Base-by-base conservation (phyloP, 2,113 vertebrate species). In the Psilopsiagon aurifrons region DNA sequence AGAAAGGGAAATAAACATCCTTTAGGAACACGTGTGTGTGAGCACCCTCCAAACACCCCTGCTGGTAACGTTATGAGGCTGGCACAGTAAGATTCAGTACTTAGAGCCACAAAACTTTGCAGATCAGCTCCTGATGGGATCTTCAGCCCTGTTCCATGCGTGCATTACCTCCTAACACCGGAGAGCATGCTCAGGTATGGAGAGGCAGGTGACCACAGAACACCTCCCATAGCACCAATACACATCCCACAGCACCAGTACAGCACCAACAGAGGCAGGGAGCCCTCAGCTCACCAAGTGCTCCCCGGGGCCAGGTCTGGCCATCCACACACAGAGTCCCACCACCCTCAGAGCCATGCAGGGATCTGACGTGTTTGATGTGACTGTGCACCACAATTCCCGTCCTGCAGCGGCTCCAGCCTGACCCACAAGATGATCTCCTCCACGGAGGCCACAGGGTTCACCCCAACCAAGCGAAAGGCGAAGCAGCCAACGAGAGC, bases 21-120 rank as follows among this genome's bases (percentile, higher is more conserved):
- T 62, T 39, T n/a, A 39, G 27, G 46, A 13, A 75, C 37, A 14
- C 28, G 2, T 0, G 4, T 2, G 4, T 1, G 22, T 35, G 14
- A 20, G 39, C 22, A 11, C 4, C 62, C 70, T 33, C 18, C 51
- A 6, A 18, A 57, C 59, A 31, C 29, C 69, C 8, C 4, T 1
- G 7, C 1, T 5, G 1, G 19, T 18, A 7, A 3, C 1, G 17
- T 17, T 7, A 7, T 5, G 10, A 5, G 22, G 37, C 25, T 1
- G 9, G 33, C 0, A 8, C 1, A 1, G n/a, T 10, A 39, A 17
- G 39, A 9, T 18, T 1, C 33, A n/a, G 33, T n/a, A n/a, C 55
- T 27, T 10, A 18, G 23, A 46, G 33, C 33, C 33, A 4, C 1
- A 20, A 16, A 60, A 37, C 43, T 7, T 17, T 27, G 25, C 60